These are phyloP conservation scores for Meteorus cinctellus DNA, from an alignment of 2,888 invertebrate species.

Conservation along the genomic window DNA sequence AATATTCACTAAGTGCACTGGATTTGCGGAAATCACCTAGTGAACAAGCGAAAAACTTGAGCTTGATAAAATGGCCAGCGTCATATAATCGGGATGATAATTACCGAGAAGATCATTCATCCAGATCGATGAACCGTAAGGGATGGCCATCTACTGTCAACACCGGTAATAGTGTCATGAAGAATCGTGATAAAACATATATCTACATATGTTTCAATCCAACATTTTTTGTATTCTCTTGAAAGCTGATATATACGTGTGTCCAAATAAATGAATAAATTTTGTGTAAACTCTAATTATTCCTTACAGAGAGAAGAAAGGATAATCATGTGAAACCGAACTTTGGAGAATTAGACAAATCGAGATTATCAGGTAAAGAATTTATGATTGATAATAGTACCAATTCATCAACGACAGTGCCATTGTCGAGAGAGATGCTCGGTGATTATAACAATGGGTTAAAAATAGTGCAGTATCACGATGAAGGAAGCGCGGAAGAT, in stretches of 20 bases:
- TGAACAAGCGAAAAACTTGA: neutral
- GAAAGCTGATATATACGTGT: no score
- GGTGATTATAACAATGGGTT: constrained; percentile 6
- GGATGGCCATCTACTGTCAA: neutral
- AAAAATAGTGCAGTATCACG: constrained; percentile 19
- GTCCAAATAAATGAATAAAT: no score
- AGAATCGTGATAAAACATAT: neutral
- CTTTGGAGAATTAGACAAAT: neutral
- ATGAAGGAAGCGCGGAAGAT: constrained; percentile 46
- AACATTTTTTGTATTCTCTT: no score
- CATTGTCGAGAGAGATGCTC: neutral
- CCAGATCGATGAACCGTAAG: neutral
- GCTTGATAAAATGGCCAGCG: constrained; percentile 17
- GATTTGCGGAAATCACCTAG: constrained; percentile 14
- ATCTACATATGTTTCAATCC: no score
- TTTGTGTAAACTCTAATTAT: neutral
- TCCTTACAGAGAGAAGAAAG: neutral
- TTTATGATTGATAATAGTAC: neutral
- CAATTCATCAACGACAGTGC: constrained; percentile 3
- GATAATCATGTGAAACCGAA: neutral
- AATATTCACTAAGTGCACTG: constrained; percentile 32
- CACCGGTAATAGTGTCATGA: neutral
- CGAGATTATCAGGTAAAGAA: neutral
- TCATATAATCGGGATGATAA: neutral
- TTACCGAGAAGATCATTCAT: neutral